Evolutionary conservation across 1,140 invertebrate genomes (phyloP), one percentile per base, ranked within the genome.

Genomic region (Drosophila jambulina): DNA sequence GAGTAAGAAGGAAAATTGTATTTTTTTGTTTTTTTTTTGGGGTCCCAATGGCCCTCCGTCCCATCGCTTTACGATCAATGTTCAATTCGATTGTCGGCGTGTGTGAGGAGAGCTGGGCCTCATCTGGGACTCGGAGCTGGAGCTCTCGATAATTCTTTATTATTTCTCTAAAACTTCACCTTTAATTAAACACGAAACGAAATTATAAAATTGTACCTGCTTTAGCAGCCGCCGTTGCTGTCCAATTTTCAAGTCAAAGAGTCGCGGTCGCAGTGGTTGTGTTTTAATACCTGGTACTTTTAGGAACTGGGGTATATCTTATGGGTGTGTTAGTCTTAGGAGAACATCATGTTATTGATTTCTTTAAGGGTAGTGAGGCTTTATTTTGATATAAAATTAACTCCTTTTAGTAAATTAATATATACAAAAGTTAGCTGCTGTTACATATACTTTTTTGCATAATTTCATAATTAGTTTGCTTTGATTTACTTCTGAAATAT

Each of bases 121-220:
- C 72, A 80, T 77, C 81, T 85, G 82, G n/a, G n/a, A n/a, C n/a
- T n/a, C n/a, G n/a, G 64, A 32, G 29, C 29, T 36, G 21, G 69
- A 23, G n/a, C 72, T 68, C 85, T 82, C 75, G 86, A 91, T 90
- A 90, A 90, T 90, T 90, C 86, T 90, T 90, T 91, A 90, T 90
- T 90, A 90, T 90, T 90, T 90, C 85, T 90, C 88, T 90, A 90
- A 90, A 90, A 90, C 85, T 90, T 90, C 85, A 90, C 85, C 85
- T 90, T 90, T 90, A 90, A 90, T 90, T 90, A 90, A 90, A 91
- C 85, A 90, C 81, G 85, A 90, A 90, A 90, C 85, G 86, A 90
- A 90, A 90, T 90, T 90, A 90, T 90, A 90, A 90, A 90, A 90
- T 85, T 90, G 85, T 90, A 90, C 85, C 85, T 90, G 85, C 85